Base-by-base conservation (phyloP, 2,113 vertebrate genomes). In the Scalopus aquaticus region DNA sequence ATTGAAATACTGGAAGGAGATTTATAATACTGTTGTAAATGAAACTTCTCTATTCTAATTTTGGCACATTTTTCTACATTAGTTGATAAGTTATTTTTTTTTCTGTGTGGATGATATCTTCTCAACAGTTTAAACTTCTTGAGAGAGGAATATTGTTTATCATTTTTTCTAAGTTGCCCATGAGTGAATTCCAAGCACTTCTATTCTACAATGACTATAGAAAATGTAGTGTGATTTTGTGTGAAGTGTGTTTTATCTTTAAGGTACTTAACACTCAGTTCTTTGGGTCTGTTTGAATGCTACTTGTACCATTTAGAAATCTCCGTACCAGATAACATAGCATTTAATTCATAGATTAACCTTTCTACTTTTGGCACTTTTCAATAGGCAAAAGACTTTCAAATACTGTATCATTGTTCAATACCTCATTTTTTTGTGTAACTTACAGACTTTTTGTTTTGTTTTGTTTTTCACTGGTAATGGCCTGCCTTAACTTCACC, bases 161-260 rank as follows among this genome's bases (percentile, higher is more conserved):
- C 74, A 54, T 85, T 77, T 93, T 19, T 56, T 82, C 19, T 74
- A 64, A 58, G 35, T n/a, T 24, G 58, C 32, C 39, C 64, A 78
- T 64, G 44, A 32, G 74, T n/a, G 37, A 93, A 81, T 93, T 81
- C 32, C 16, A 58, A 78, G 24, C 67, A 24, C 17, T 39, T 1
- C 2, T 92, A 20, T 37, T 82, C 44, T 42, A 9, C 8, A 67
- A 49, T 67, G 22, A 26, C 70, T 79, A 4, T 83, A 81, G 80
- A 87, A 92, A 78, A 92, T 77, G 39, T 4, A 62, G 35, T 70
- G 69, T 79, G 28, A 87, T 67, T 95, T 93, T 93, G 26, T 76
- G 44, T 74, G 19, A 93, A 96, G 26, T 24, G 19, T 16, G 11
- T 92, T 89, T 94, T 92, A 60, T 64, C 77, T 92, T 13, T 93